Percentiles rank a stretch among this genome's conserved stretches.
Evolutionary conservation across 2,888 invertebrate species (phyloP).

Genomic region (Strigamia maritima): DNA sequence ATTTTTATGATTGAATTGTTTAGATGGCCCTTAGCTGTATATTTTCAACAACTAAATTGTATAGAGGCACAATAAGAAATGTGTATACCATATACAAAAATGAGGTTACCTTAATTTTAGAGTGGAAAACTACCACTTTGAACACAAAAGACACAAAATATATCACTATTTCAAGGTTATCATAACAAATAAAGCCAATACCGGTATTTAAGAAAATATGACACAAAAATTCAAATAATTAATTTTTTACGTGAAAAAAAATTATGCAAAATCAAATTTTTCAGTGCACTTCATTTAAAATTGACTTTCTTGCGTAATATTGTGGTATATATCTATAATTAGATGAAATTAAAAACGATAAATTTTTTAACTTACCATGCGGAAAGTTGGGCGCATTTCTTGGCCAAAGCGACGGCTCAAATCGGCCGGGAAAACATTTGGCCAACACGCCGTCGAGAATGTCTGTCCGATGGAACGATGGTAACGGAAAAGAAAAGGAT

Average conservation of each 20-base stretch:
- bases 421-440: constrained; percentile 10
- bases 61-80: neutral
- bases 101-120: neutral
- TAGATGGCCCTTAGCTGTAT: neutral
- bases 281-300: too few relatives aligned
- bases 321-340: neutral
- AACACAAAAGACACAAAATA: neutral
- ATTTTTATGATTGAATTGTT: neutral
- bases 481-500: neutral
- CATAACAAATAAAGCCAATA: neutral
- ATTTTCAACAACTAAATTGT: neutral
- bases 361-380: neutral
- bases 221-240: neutral
- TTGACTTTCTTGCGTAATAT: neutral
- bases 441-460: neutral
- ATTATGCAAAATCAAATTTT: neutral
- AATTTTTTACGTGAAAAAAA: neutral
- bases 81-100: neutral
- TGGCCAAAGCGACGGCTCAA: constrained; percentile 15
- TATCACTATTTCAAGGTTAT: neutral
- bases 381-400: constrained; percentile 10
- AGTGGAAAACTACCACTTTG: neutral
- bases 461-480: neutral
- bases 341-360: neutral
- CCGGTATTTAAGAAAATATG: too few relatives aligned